Evolutionary conservation across 2,113 vertebrate genomes (phyloP).

Genomic region (Poecilia latipinna): DNA sequence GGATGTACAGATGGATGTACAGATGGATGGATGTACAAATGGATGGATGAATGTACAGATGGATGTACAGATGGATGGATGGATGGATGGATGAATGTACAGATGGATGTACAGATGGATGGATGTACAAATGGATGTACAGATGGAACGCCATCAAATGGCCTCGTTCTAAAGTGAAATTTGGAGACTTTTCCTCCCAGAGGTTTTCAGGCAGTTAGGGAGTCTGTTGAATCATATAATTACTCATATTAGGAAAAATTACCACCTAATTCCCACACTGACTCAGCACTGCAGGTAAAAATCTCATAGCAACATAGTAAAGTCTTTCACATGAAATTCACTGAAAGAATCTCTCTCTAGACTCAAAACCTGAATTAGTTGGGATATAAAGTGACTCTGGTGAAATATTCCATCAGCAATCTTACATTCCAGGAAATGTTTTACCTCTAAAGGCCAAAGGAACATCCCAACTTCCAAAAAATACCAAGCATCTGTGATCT

Average conservation of each 20-base stretch:
- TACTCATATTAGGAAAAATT: conserved; percentile 25
- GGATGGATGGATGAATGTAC: too few species aligned
- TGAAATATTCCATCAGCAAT: conserved; percentile 21
- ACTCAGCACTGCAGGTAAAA: conserved; percentile 3
- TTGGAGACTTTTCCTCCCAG: neutral
- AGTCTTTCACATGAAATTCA: neutral
- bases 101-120: too few species aligned
- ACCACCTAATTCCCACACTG: conserved; percentile 8
- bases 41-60: too few species aligned
- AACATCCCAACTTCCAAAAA: neutral
- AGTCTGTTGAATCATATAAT: conserved; percentile 21
- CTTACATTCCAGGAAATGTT: conserved; percentile 14
- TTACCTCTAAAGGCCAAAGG: neutral
- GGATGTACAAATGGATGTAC: too few species aligned
- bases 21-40: too few species aligned
- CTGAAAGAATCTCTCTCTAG: too few species aligned
- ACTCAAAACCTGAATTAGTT: neutral
- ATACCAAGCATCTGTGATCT: too few species aligned
- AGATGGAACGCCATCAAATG: neutral
- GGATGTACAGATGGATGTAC: too few species aligned
- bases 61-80: too few species aligned
- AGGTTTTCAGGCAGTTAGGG: neutral
- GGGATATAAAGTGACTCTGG: conserved; percentile 4
- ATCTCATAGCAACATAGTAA: neutral
- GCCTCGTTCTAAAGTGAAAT: neutral